These are phyloP conservation scores for Netelia melanura DNA, from an alignment of 2,888 invertebrate species.

Conservation along the genomic window DNA sequence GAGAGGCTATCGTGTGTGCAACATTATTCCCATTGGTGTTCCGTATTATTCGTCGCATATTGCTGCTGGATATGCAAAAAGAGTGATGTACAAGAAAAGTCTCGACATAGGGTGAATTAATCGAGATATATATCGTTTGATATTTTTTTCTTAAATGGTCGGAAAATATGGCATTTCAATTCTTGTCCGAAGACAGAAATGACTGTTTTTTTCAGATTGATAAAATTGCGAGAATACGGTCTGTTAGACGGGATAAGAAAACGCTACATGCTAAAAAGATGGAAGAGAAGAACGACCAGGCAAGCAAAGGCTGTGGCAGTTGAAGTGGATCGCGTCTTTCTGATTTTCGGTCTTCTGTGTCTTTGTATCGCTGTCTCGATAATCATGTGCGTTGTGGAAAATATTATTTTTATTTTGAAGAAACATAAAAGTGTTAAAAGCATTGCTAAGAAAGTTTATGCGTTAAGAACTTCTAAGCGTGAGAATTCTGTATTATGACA, in stretches of 20 bases:
- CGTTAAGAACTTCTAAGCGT: neutral
- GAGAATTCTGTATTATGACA: neutral
- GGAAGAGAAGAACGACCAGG: neutral
- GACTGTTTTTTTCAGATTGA: constrained; percentile 38
- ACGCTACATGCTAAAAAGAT: constrained; percentile 30
- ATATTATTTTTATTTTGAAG: constrained; percentile 24
- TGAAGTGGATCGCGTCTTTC: constrained; percentile 64
- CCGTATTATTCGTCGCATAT: neutral
- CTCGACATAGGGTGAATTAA: constrained; percentile 45
- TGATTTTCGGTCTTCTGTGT: constrained; percentile 61
- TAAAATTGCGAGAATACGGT: constrained; percentile 53
- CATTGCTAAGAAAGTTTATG: neutral
- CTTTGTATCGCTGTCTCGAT: constrained; percentile 59
- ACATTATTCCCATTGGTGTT: constrained; percentile 7
- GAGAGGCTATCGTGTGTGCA: neutral
- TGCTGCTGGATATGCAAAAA: neutral
- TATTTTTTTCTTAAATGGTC: neutral
- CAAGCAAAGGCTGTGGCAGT: constrained; percentile 35
- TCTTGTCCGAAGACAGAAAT: neutral
- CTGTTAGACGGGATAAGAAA: constrained; percentile 27
- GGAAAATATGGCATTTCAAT: neutral
- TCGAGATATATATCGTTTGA: neutral
- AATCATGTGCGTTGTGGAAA: constrained; percentile 59
- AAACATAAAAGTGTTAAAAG: constrained; percentile 11
- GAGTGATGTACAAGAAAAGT: constrained; percentile 13